These are phyloP conservation scores for Agraylea sexmaculata DNA, from an alignment of 1,140 invertebrate species.

Conservation along the genomic window DNA sequence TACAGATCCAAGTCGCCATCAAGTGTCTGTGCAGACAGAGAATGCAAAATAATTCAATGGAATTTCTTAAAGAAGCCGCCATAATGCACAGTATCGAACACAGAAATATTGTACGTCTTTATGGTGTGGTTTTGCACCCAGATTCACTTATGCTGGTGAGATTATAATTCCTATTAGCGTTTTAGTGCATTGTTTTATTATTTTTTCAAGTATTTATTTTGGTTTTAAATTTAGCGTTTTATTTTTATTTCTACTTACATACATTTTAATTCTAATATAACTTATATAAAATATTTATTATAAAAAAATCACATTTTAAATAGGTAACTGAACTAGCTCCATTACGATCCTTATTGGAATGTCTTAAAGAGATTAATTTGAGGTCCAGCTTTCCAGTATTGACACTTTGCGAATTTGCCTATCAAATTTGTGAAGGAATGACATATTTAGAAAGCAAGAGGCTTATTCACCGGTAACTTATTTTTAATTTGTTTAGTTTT, in stretches of 20 bases:
- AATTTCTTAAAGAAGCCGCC: constrained; percentile 95
- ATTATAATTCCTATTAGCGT: neutral
- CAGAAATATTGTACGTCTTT: constrained; percentile 91
- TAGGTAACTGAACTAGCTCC: constrained; percentile 92
- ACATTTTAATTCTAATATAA: too few relatives aligned
- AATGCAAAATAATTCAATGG: constrained; percentile 90
- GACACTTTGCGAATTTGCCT: constrained; percentile 80
- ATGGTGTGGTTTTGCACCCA: constrained; percentile 92
- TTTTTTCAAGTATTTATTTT: too few relatives aligned
- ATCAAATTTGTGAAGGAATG: constrained; percentile 96
- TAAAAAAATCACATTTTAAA: constrained; percentile 17
- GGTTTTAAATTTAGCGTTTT: too few relatives aligned
- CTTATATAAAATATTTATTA: too few relatives aligned
- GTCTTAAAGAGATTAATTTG: constrained; percentile 83
- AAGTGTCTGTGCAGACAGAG: constrained; percentile 89
- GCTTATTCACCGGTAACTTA: constrained; percentile 71
- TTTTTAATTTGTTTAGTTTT: neutral
- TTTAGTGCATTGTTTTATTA: neutral
- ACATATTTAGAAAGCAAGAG: constrained; percentile 87
- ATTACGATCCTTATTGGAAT: constrained; percentile 86
- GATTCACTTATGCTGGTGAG: constrained; percentile 84
- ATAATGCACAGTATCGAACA: constrained; percentile 98
- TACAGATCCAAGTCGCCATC: constrained; percentile 88
- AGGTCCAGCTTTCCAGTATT: constrained; percentile 80
- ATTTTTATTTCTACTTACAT: too few relatives aligned